A percentile compares a stretch with the other conserved stretches of the same genome.
These are phyloP conservation scores for Polyploca ridens DNA, from an alignment of 2,888 invertebrate species.

Conservation along the genomic window DNA sequence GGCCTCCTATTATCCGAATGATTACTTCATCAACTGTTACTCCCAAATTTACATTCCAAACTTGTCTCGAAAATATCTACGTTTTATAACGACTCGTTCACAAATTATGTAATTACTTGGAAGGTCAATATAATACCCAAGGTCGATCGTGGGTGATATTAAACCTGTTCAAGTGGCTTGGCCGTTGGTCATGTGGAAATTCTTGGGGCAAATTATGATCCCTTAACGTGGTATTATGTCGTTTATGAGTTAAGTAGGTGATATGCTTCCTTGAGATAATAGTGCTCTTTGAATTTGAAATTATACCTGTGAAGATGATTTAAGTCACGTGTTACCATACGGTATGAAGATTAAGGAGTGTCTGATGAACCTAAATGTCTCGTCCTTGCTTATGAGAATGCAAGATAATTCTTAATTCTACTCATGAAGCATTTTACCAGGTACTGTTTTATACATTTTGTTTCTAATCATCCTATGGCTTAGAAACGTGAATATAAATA, in stretches of 20 bases:
- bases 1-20: constrained; percentile 17
- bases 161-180: constrained; percentile 55
- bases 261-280: constrained; percentile 34
- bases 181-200: constrained; percentile 46
- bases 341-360: background rate
- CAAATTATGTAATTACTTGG: constrained; percentile 64
- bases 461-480: too few relatives aligned
- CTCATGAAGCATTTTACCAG: too few relatives aligned
- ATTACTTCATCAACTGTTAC: constrained; percentile 41
- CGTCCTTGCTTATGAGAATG: background rate
- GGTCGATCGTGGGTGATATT: constrained; percentile 57
- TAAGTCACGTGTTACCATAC: background rate
- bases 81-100: constrained; percentile 55
- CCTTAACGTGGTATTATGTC: constrained; percentile 46
- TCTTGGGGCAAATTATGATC: constrained; percentile 43
- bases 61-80: constrained; percentile 43
- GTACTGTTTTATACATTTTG: too few relatives aligned
- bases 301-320: background rate
- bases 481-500: background rate
- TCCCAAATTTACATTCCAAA: constrained; percentile 39
- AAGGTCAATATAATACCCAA: constrained; percentile 65
- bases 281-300: constrained; percentile 17
- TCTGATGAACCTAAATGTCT: background rate
- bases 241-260: constrained; percentile 40
- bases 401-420: background rate